Base-by-base conservation (phyloP, 2,797 vertebrate genomes). In the Sebastes paucispinis region DNA sequence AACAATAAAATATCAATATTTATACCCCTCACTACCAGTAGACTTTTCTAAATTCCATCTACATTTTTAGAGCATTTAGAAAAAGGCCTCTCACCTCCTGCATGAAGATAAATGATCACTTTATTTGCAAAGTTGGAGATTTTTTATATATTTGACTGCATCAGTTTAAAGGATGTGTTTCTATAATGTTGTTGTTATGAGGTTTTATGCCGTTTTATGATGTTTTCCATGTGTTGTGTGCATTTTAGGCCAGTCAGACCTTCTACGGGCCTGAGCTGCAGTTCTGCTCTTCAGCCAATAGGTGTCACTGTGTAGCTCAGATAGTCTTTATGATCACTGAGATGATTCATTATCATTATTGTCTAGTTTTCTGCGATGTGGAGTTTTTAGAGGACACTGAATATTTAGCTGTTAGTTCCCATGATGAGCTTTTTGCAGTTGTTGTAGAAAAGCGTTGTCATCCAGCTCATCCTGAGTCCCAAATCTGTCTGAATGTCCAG, bases 281-380 rank as follows among this genome's bases (percentile, higher is more conserved):
- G 69, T 73, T 12, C 25, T 39, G 22, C 65, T 2, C 3, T 16
- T 27, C 16, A 0, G 43, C 83, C 93, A 31, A 80, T 86, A 82
- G 91, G 39, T 93, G 95, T 54, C 95, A 31, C 89, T 92, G 87
- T 92, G 90, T 34, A 34, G 63, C 77, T 64, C 84, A 2, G 22
- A 8, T 47, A 29, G 1, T 10, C 24, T 4, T 7, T 2, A 6
- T 6, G 2, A 9, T 29, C 29, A 6, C 31, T 22, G 39, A 64
- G 22, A 13, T 6, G 1, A 14, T 14, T 69, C 14, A 29, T 59
- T 4, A 1, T 43, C 6, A 9, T 11, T 14, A 14, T 3, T 3
- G 18, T 7, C 16, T 9, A 7, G 12, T 34, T 59, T 47, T 12
- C 18, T 54, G 14, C 29, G 16, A 25, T 11, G 22, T 24, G 36